Evolutionary conservation across 2,797 vertebrate genomes (phyloP), one percentile per base, ranked within the genome.

Genomic region (Thunnus albacares): DNA sequence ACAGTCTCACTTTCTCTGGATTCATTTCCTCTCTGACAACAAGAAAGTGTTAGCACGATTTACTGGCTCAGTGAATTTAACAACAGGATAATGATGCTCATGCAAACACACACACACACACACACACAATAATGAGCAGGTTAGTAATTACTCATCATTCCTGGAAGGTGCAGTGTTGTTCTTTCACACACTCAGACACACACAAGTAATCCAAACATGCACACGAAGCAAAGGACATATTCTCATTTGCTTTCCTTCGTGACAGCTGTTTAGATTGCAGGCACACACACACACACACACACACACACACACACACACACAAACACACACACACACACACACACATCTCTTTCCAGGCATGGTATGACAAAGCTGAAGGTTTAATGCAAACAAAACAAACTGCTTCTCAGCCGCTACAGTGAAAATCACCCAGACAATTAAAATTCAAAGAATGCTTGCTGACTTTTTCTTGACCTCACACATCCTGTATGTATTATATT

Each of bases 111-210:
- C 53, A 22, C 65, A 70, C 71, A 24, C 26, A 53, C 61, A 64
- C 58, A 45, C 59, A 56, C 49, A 28, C 28, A 47, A 1, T 74
- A 81, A 88, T 75, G 77, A 82, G 81, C 70, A 76, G 77, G 75
- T 79, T 69, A 64, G 66, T 55, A 80, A 68, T 87, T 65, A 80
- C 38, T 67, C 57, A 64, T 63, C 53, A 33, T 10, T 59, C 57
- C 57, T 53, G 43, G 52, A 70, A 58, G 65, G 52, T 61, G 55
- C 38, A 20, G 10, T 2, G 53, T 11, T n/a, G 57, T 82, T 57
- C 51, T 38, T 33, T 65, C 71, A 53, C 72, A 56, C 59, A 47
- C 51, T 35, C 58, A 61, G 26, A 28, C 52, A 18, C 77, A 78
- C 67, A 71, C 24, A 59, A 20, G 30, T 52, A 71, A 2, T 51